These are phyloP conservation scores for Acheta domesticus DNA, from an alignment of 2,888 invertebrate species.

Conservation along the genomic window DNA sequence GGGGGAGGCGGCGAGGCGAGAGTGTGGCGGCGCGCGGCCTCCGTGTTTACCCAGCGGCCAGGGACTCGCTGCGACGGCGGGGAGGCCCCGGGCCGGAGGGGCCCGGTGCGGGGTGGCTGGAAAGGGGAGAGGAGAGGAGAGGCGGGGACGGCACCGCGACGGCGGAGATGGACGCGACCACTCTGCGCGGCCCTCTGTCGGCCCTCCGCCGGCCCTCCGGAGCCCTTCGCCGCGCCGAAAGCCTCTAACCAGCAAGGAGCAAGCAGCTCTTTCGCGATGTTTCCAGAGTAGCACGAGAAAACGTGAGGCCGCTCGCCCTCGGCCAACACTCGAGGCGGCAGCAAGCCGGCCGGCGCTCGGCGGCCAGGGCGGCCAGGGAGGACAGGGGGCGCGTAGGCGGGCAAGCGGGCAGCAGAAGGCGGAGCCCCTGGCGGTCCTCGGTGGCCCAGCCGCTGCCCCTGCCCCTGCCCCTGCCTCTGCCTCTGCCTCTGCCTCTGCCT, in stretches of 20 bases:
- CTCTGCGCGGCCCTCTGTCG: neutral
- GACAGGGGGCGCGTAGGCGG: too few species aligned
- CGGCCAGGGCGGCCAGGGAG: too few species aligned
- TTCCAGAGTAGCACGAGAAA: neutral
- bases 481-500: neutral
- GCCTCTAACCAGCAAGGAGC: slow-evolving; percentile 18
- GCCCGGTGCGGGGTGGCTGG: too few species aligned
- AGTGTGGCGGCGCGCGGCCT: too few species aligned
- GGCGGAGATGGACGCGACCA: neutral
- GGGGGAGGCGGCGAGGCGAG: neutral
- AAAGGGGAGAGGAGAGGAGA: neutral
- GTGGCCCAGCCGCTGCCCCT: too few species aligned
- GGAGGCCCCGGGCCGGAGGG: neutral
- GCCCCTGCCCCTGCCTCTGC: too few species aligned
- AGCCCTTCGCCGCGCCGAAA: neutral
- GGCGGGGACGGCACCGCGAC: neutral
- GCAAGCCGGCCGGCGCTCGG: neutral
- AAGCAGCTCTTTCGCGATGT: neutral
- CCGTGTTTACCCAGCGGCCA: neutral
- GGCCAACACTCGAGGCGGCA: slow-evolving; percentile 18
- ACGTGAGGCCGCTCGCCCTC: neutral
- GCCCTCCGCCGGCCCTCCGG: too few species aligned
- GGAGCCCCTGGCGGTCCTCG: too few species aligned
- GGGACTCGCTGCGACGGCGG: neutral
- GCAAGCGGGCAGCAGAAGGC: too few species aligned